A percentile compares a stretch with the other conserved stretches of the same genome.
Conservation (phyloP, 1,140 invertebrate genomes). For the Drosophila paulistorum region DNA sequence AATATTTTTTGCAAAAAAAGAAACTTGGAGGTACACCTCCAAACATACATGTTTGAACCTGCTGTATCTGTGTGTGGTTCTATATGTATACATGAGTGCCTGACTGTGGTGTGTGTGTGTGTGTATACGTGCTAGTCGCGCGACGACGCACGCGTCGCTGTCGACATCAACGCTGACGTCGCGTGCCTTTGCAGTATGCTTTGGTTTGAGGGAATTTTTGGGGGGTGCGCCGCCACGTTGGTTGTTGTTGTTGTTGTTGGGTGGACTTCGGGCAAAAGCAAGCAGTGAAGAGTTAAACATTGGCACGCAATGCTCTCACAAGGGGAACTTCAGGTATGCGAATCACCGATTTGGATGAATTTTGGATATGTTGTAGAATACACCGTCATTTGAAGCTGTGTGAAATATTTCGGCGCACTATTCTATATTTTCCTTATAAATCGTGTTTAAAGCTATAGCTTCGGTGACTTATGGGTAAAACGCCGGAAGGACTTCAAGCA, state of each 20-base stretch:
- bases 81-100: slow-evolving; percentile 12
- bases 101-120: slow-evolving; percentile 25
- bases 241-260: slow-evolving; percentile 29
- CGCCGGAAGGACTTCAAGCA: too few relatives aligned
- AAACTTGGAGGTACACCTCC: slow-evolving; percentile 57
- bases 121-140: slow-evolving; percentile 58
- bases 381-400: too few relatives aligned
- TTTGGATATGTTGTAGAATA: too few relatives aligned
- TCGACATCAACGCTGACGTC: slow-evolving; percentile 59
- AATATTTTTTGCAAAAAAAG: slow-evolving; percentile 64
- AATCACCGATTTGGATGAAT: too few relatives aligned
- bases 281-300: slow-evolving; percentile 52
- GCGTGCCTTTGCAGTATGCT: slow-evolving; percentile 70
- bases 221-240: slow-evolving; percentile 12
- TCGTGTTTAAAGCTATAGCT: too few relatives aligned
- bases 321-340: too few relatives aligned
- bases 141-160: slow-evolving; percentile 63
- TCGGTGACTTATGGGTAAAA: too few relatives aligned
- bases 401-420: too few relatives aligned
- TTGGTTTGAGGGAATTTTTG: slow-evolving; percentile 23
- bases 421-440: too few relatives aligned
- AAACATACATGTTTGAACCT: slow-evolving; percentile 40
- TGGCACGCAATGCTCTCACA: slow-evolving; percentile 43
- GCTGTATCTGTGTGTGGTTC: slow-evolving; percentile 37
- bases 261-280: slow-evolving; percentile 22